These are phyloP conservation scores for Drosophila leonis DNA, from an alignment of 2,888 invertebrate genomes.

Conservation along the genomic window DNA sequence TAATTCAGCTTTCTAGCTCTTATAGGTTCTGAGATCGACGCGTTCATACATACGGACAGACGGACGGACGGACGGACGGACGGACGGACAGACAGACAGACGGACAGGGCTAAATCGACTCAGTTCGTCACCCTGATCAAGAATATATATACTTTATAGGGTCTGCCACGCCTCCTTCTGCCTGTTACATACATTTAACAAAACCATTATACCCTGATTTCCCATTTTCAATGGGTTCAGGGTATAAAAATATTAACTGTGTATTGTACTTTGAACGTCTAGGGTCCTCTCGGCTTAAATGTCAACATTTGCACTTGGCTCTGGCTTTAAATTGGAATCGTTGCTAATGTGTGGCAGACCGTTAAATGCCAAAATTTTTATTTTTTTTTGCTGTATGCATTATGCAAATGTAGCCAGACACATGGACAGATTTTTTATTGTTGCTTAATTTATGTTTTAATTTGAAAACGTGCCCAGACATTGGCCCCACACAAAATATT, in stretches of 20 bases:
- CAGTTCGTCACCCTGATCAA: no score
- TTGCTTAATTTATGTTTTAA: slow-evolving; percentile 22
- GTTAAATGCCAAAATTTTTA: slow-evolving; percentile 12
- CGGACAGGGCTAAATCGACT: no score
- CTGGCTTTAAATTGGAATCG: slow-evolving; percentile 8
- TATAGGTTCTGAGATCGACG: no score
- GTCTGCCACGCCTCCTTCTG: no score
- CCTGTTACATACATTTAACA: no score
- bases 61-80: no score
- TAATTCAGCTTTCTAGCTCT: no score
- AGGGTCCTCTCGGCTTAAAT: slow-evolving; percentile 40
- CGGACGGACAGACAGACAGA: no score
- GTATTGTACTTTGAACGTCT: slow-evolving; percentile 60
- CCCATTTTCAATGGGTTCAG: no score
- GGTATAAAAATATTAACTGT: not conserved
- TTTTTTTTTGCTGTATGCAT: slow-evolving; percentile 32
- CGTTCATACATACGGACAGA: no score
- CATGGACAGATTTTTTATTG: slow-evolving; percentile 5
- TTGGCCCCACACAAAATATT: slow-evolving; percentile 12
- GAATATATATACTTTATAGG: no score
- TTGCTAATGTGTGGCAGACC: slow-evolving; percentile 4
- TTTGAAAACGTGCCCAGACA: slow-evolving; percentile 26
- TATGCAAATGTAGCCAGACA: slow-evolving; percentile 61
- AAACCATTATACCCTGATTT: no score
- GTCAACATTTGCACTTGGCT: slow-evolving; percentile 53